phyloP scores from a whole-genome alignment of 2,113 vertebrate genomes.

The Acanthisitta chloris region DNA sequence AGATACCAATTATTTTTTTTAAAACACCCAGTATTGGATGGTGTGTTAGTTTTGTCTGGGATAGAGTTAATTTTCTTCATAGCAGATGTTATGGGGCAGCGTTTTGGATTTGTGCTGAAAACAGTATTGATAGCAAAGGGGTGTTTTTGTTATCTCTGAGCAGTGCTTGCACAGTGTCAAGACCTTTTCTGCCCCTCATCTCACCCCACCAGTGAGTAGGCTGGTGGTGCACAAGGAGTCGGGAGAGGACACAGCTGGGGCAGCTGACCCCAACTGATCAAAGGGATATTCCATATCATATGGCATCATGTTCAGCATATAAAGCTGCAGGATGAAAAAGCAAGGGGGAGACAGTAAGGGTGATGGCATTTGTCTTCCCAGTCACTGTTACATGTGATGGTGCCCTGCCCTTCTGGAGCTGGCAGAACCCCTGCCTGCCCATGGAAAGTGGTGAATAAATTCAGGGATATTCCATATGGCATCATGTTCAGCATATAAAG shows the following conservation, averaged over 20 bases:
- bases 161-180: not conserved
- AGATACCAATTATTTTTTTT: not conserved
- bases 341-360: not conserved
- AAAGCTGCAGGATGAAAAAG: not conserved
- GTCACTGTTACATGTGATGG: too few relatives aligned
- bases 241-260: not conserved
- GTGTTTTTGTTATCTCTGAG: not conserved
- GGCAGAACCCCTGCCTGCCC: too few relatives aligned
- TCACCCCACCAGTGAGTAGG: not conserved
- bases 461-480: too few relatives aligned
- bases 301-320: not conserved
- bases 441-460: too few relatives aligned
- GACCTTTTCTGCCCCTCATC: not conserved
- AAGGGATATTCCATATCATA: not conserved
- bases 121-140: not conserved
- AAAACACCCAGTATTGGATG: not conserved
- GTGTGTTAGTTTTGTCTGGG: not conserved
- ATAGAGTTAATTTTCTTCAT: not conserved
- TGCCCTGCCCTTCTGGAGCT: too few relatives aligned
- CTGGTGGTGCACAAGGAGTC: not conserved
- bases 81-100: not conserved
- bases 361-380: not conserved
- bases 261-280: not conserved
- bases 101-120: not conserved
- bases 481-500: not conserved